A percentile compares a stretch with the other conserved stretches of the same genome.
Conservation (phyloP, 2,888 invertebrate species). For the Ctena decussata region DNA sequence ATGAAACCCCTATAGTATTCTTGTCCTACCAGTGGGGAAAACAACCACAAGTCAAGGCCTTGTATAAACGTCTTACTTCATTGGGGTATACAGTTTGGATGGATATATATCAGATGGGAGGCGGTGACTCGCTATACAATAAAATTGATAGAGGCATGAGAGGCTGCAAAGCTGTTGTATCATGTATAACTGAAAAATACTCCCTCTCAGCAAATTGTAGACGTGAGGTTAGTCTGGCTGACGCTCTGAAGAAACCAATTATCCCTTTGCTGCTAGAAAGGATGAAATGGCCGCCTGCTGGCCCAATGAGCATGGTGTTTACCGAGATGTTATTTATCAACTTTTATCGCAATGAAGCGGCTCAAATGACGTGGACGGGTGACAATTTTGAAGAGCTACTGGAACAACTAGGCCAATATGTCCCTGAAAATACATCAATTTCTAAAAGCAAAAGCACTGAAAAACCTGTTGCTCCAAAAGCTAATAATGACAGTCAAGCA, state of each 20-base stretch:
- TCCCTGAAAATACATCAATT: too few species aligned
- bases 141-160: constrained; percentile 84
- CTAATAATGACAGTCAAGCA: too few species aligned
- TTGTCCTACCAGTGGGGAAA: constrained; percentile 86
- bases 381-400: constrained; percentile 73
- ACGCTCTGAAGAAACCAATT: constrained; percentile 84
- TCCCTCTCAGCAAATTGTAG: constrained; percentile 84
- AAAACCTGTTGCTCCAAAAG: too few species aligned
- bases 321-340: constrained; percentile 82
- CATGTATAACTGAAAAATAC: constrained; percentile 85
- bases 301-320: constrained; percentile 85
- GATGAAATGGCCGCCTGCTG: constrained; percentile 84
- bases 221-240: constrained; percentile 84
- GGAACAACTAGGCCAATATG: constrained; percentile 62
- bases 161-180: constrained; percentile 80
- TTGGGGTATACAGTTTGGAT: constrained; percentile 84
- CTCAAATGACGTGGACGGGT: constrained; percentile 75
- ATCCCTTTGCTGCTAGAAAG: constrained; percentile 83
- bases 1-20: constrained; percentile 77
- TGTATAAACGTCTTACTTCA: constrained; percentile 77
- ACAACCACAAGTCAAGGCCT: constrained; percentile 80
- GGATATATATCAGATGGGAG: constrained; percentile 86
- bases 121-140: constrained; percentile 85
- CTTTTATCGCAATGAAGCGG: constrained; percentile 68
- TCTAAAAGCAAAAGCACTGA: too few species aligned